These are phyloP conservation scores for Ochropleura plecta DNA, from an alignment of 2,888 invertebrate genomes.

Conservation along the genomic window DNA sequence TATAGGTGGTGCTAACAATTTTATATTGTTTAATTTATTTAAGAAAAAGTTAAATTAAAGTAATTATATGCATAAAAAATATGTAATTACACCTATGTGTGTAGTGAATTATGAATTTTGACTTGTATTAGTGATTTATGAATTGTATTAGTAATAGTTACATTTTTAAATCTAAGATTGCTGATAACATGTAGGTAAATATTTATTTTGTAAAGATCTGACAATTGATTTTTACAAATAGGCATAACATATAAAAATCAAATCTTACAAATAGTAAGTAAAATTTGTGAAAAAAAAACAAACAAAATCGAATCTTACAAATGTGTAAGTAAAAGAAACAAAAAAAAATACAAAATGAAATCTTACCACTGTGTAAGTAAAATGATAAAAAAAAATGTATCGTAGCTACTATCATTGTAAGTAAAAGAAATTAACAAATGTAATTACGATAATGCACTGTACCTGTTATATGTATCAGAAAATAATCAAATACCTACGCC, in stretches of 20 bases:
- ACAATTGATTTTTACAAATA: background rate
- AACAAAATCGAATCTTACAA: conserved; percentile 1
- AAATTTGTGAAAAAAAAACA: background rate
- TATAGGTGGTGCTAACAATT: conserved; percentile 22
- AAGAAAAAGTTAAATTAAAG: background rate
- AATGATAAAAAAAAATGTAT: conserved; percentile 11
- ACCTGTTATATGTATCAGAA: background rate
- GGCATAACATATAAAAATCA: background rate
- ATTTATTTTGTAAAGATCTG: background rate
- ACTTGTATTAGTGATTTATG: too few relatives aligned
- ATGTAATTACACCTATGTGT: too few relatives aligned
- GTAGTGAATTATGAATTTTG: too few relatives aligned
- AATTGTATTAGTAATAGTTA: too few relatives aligned
- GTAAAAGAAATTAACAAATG: background rate
- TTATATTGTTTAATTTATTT: background rate
- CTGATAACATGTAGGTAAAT: too few relatives aligned
- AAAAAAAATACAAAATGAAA: background rate
- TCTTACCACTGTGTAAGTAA: conserved; percentile 9
- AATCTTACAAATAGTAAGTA: background rate
- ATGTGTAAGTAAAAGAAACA: conserved; percentile 6
- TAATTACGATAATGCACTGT: background rate
- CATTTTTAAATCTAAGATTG: too few relatives aligned
- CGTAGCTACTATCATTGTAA: background rate
- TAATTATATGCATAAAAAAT: too few relatives aligned
- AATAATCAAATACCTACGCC: background rate